Evolutionary conservation across 2,113 vertebrate species (phyloP).

Genomic region (rabbit (Oryctolagus cuniculus)): mOryCun1.1 NC_091453.1:61708501-61709000

Average conservation of each 20-base stretch:
- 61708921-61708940: too few relatives aligned
- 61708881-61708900: too few relatives aligned
- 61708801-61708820: neutral
- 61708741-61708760: neutral
- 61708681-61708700: neutral
- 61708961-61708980: neutral
- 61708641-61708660: neutral
- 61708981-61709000: neutral
- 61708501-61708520: neutral
- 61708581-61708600: neutral
- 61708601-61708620: neutral
- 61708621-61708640: neutral
- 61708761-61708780: neutral
- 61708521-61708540: neutral
- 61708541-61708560: neutral
- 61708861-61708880: neutral
- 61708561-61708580: neutral
- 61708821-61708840: neutral
- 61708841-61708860: neutral
- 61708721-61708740: neutral
- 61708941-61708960: neutral
- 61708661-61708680: neutral
- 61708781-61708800: neutral
- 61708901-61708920: too few relatives aligned
- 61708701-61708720: neutral